phyloP scores from a whole-genome alignment of 2,797 vertebrate genomes.

The Falco peregrinus region DNA sequence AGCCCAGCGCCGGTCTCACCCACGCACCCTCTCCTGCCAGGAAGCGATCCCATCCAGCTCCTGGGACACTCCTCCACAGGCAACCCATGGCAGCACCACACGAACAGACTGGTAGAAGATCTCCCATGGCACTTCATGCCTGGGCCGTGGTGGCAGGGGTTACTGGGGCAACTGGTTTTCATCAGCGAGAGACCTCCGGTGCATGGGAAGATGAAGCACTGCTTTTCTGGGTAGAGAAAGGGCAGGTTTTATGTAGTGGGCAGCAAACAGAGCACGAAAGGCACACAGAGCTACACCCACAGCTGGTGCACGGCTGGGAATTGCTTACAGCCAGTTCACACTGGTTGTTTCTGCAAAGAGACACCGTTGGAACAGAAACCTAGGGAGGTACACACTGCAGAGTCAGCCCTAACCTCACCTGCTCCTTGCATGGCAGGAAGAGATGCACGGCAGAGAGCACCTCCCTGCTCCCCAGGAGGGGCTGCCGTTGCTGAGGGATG shows the following conservation, averaged over 20 bases:
- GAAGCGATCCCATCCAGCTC: background rate
- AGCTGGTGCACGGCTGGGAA: background rate
- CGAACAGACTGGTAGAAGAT: fast-evolving
- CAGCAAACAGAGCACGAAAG: background rate
- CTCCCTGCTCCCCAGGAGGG: background rate
- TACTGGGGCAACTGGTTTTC: background rate
- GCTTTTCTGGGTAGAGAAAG: background rate
- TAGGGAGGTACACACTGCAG: background rate
- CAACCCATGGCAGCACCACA: fast-evolving
- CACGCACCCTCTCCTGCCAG: fast-evolving
- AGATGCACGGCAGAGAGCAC: background rate
- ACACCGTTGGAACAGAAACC: background rate
- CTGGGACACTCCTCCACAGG: background rate
- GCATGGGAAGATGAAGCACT: fast-evolving
- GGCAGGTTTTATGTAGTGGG: background rate
- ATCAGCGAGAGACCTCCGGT: background rate
- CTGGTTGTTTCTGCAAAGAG: background rate
- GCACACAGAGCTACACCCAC: background rate
- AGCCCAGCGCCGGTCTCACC: background rate
- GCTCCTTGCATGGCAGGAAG: fast-evolving
- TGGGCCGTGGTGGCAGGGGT: background rate
- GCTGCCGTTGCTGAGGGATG: background rate
- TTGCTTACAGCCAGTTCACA: fast-evolving
- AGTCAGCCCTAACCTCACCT: background rate
- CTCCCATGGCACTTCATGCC: background rate